Base-by-base conservation (phyloP, 2,888 invertebrate species). In the Strigamia transsilvanica region DNA sequence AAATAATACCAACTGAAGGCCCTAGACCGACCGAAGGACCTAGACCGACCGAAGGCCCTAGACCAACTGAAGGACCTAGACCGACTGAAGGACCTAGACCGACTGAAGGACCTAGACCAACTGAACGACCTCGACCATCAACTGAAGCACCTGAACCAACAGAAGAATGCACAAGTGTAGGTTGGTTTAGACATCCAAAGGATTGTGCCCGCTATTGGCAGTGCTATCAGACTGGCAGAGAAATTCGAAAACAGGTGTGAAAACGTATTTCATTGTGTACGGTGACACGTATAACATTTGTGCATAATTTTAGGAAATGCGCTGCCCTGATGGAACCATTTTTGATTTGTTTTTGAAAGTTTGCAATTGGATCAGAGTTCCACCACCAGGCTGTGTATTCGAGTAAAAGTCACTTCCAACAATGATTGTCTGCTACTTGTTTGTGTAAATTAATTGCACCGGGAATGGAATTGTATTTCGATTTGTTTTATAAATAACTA, bases 281-380 rank as follows among this genome's bases (percentile, higher is more conserved):
- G 12, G 13, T 42, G 1, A 13, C 10, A 46, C 1, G 12, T 61
- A 6, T 5, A 61, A 61, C 23, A 18, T 61, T 18, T 21, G 0
- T 23, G 27, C 23, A 3, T 21, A 10, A n/a, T 61, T 56, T 27
- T 41, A 81, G 51, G 82, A 73, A 10, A 84, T 84, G 79, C 80
- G 79, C 15, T 85, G 85, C 73, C 83, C 82, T 13, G 79, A 23
- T 0, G 85, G 84, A 27, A 84, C 84, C 1, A 84, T 82, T 10
- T 85, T 84, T 81, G 83, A 84, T 81, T 80, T 82, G 10, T 21
- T 21, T 12, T 82, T 81, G n/a, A 80, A 83, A 13, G 78, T 82
- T 2, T 85, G 85, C 77, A 82, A 83, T 2, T 85, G 84, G 83
- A 82, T 84, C 7, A 41, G 82, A 2, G 13, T 56, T 4, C 12